Percentiles rank a stretch among this genome's conserved stretches.
These are phyloP conservation scores for Alligator sinensis DNA, from an alignment of 2,113 vertebrate genomes.

Conservation along the genomic window DNA sequence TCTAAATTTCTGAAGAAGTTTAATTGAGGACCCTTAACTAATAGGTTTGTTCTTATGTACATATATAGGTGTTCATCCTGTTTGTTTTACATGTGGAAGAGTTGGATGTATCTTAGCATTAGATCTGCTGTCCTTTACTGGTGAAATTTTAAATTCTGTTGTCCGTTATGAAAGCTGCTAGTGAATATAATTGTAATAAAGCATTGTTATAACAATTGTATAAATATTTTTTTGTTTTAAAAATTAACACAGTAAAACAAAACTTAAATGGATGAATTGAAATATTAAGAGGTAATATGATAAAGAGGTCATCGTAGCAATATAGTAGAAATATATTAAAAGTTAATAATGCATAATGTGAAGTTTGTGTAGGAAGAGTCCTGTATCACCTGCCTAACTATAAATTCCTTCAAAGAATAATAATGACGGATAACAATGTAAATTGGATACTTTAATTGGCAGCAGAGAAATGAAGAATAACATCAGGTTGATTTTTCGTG, in stretches of 20 bases:
- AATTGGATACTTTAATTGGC: not conserved
- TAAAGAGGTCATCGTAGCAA: not conserved
- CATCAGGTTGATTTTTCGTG: not conserved
- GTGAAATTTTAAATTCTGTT: not conserved
- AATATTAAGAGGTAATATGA: not conserved
- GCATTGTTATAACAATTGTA: not conserved
- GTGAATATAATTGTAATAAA: not conserved
- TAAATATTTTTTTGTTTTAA: not conserved
- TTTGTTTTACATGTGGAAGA: conserved; percentile 8
- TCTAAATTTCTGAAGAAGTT: conserved; percentile 12
- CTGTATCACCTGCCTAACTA: not conserved
- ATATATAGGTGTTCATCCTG: not conserved
- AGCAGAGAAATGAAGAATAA: not conserved
- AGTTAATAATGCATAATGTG: not conserved
- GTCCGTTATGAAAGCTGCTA: not conserved
- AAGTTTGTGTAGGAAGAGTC: not conserved
- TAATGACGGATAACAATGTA: not conserved
- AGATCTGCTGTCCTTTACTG: not conserved
- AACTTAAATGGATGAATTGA: not conserved
- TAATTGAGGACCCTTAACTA: not conserved
- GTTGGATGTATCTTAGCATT: conserved; percentile 12
- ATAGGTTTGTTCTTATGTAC: not conserved
- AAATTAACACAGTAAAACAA: not conserved
- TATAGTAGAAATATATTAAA: not conserved
- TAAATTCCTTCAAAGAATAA: not conserved